phyloP scores from a whole-genome alignment of 2,888 invertebrate genomes.

The Drosophila fungiperda region DNA sequence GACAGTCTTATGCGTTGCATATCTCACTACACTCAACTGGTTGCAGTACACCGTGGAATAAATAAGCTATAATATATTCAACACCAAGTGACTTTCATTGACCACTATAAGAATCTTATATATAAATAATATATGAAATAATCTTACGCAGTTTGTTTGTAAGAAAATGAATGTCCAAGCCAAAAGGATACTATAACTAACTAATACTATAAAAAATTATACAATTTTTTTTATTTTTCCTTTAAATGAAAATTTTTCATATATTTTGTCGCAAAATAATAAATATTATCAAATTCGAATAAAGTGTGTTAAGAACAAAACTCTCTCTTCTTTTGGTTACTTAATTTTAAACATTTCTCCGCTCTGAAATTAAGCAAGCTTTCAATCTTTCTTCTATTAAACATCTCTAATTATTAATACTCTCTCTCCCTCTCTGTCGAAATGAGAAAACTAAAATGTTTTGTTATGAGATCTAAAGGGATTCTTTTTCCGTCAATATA shows the following conservation, averaged over 20 bases:
- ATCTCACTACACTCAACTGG: constrained; percentile 43
- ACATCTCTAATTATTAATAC: background rate
- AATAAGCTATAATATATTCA: background rate
- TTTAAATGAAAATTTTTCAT: background rate
- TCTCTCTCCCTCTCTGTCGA: background rate
- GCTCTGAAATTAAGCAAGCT: background rate
- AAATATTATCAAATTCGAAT: too few species aligned
- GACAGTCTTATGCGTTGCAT: constrained; percentile 38
- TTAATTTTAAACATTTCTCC: background rate
- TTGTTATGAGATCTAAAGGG: background rate
- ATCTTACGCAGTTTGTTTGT: background rate
- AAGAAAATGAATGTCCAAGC: background rate
- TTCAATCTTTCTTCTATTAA: background rate
- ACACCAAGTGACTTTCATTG: background rate
- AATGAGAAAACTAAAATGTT: background rate
- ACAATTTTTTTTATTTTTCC: background rate
- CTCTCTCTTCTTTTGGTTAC: background rate
- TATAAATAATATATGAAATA: background rate
- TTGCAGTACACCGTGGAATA: constrained; percentile 51
- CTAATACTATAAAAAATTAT: background rate
- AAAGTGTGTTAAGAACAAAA: background rate
- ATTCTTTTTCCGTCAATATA: background rate
- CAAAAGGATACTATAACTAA: background rate
- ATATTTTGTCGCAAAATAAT: background rate
- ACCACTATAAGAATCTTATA: background rate